Percentiles rank a stretch among this genome's conserved stretches.
Conservation (phyloP, 2,113 vertebrate genomes). For the Aplodontia rufa region DNA sequence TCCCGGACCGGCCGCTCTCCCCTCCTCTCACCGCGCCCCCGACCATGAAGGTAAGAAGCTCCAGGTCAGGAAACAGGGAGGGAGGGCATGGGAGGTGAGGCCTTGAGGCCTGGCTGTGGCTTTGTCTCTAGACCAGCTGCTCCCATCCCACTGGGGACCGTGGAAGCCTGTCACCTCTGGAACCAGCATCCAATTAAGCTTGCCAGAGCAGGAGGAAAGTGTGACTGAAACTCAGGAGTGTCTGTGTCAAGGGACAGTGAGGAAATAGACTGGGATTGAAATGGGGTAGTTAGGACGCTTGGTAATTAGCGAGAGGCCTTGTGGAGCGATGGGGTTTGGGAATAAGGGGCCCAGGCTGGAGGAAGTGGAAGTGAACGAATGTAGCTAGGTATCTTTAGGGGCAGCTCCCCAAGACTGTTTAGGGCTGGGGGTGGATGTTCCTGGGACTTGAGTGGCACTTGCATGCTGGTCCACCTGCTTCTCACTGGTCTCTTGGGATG, state of each 20-base stretch:
- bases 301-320: neutral
- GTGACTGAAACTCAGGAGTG: neutral
- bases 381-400: neutral
- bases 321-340: neutral
- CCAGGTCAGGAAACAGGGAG: neutral
- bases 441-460: neutral
- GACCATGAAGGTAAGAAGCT: slow-evolving; percentile 93
- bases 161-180: neutral
- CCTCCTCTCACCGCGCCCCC: slow-evolving; percentile 94
- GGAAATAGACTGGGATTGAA: neutral
- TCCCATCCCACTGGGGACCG: neutral
- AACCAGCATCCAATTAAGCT: neutral
- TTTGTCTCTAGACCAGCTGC: neutral
- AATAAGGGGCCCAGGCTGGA: neutral
- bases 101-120: neutral
- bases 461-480: rapidly evolving
- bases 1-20: slow-evolving; percentile 92
- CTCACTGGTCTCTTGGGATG: neutral
- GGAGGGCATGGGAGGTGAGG: neutral
- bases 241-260: neutral
- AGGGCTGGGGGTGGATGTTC: neutral
- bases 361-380: neutral
- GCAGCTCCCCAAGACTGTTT: neutral
- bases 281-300: neutral
- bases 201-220: neutral